Conservation (phyloP, 1,140 invertebrate species). For the Lepidurus apus region DNA sequence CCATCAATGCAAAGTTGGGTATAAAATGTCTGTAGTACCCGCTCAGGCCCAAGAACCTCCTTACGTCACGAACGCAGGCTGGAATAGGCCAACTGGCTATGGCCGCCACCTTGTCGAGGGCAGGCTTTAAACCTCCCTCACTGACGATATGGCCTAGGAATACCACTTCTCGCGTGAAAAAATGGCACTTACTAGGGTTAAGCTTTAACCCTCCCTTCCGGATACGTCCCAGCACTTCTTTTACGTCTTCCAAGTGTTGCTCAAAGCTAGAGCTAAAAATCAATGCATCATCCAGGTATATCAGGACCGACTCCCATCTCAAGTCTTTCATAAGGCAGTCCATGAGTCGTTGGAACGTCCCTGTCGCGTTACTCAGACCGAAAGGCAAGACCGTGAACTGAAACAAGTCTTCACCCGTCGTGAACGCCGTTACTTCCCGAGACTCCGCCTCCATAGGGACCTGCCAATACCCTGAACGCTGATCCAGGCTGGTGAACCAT, state of each 20-base stretch:
- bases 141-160: background rate
- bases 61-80: background rate
- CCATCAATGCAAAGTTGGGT: slow-evolving; percentile 40
- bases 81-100: slow-evolving; percentile 34
- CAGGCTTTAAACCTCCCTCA: background rate
- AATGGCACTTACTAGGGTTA: background rate
- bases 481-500: slow-evolving; percentile 45
- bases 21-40: slow-evolving; percentile 46
- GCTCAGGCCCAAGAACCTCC: slow-evolving; percentile 47
- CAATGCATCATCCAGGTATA: background rate
- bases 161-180: background rate
- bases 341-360: slow-evolving; percentile 37
- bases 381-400: slow-evolving; percentile 38
- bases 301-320: slow-evolving; percentile 30
- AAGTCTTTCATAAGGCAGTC: slow-evolving; percentile 35
- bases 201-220: background rate
- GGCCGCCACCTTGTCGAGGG: slow-evolving; percentile 39
- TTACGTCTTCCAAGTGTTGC: background rate
- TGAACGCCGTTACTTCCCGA: slow-evolving; percentile 49
- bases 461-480: slow-evolving; percentile 47
- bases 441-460: slow-evolving; percentile 42
- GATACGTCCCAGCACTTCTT: slow-evolving; percentile 20
- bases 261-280: slow-evolving; percentile 26
- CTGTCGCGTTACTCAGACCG: slow-evolving; percentile 37
- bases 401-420: slow-evolving; percentile 39